Percentiles rank a stretch among this genome's conserved stretches.
phyloP scores from a whole-genome alignment of 2,797 vertebrate genomes.

The Anabas testudineus region DNA sequence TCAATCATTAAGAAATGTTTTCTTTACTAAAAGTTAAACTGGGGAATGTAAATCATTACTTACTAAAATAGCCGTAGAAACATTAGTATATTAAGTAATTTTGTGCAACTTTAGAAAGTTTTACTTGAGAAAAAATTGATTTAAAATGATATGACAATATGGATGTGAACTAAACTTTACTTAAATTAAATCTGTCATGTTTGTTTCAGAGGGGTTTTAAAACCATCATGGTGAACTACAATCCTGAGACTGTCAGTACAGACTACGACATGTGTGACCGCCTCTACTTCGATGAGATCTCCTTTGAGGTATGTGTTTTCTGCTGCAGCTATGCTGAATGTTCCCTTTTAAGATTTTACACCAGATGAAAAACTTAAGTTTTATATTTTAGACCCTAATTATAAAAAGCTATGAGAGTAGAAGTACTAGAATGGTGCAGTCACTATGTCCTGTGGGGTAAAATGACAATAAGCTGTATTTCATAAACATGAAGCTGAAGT shows the following conservation, averaged over 20 bases:
- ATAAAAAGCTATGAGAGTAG: too few species aligned
- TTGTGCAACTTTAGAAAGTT: too few species aligned
- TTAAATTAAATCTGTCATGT: neutral
- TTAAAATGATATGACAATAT: too few species aligned
- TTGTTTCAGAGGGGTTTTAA: conserved; percentile 94
- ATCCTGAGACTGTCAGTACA: conserved; percentile 98
- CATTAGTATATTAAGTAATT: too few species aligned
- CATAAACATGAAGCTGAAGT: too few species aligned
- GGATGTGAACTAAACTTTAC: neutral
- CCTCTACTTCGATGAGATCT: conserved; percentile 98
- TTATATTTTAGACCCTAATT: neutral
- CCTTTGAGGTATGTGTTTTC: conserved; percentile 90
- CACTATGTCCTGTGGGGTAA: too few species aligned
- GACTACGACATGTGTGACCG: conserved; percentile 99
- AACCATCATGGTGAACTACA: conserved; percentile 99
- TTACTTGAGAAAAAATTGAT: too few species aligned
- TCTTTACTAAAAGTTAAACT: neutral
- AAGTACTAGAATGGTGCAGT: neutral
- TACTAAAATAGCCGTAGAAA: neutral
- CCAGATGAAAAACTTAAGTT: neutral
- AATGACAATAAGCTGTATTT: too few species aligned
- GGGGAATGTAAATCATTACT: too few species aligned
- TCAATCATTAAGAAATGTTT: too few species aligned
- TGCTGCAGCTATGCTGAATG: neutral
- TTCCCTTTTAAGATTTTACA: neutral